A percentile compares a stretch with the other conserved stretches of the same genome.
phyloP scores from a whole-genome alignment of 2,797 vertebrate genomes.

The Hippopotamyrus pictus region DNA sequence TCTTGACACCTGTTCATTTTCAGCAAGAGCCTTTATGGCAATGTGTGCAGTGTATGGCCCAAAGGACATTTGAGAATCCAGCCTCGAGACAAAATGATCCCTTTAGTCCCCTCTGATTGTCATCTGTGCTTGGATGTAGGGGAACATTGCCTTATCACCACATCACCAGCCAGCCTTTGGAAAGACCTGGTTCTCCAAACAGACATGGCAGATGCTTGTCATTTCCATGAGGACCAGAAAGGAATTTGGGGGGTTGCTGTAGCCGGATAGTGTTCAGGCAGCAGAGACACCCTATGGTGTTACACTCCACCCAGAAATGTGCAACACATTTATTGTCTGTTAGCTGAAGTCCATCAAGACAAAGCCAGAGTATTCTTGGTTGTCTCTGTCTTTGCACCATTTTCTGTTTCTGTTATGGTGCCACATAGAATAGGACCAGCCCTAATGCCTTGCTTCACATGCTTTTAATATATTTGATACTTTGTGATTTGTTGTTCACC shows the following conservation, averaged over 20 bases:
- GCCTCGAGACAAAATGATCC: neutral
- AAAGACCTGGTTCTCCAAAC: neutral
- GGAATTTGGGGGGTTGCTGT: neutral
- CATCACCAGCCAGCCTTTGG: neutral
- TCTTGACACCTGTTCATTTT: neutral
- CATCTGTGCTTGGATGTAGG: neutral
- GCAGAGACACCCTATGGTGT: neutral
- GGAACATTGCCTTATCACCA: neutral
- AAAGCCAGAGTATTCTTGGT: neutral
- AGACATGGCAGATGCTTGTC: neutral
- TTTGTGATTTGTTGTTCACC: neutral
- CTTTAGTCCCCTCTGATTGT: neutral
- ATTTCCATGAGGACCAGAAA: neutral
- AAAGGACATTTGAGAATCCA: neutral
- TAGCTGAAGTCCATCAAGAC: neutral
- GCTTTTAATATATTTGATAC: neutral
- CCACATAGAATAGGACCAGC: neutral
- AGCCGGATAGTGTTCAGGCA: neutral
- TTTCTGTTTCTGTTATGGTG: neutral
- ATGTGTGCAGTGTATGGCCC: neutral
- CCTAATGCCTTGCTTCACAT: neutral
- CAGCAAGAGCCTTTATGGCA: neutral
- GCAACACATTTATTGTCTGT: neutral
- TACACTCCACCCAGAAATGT: neutral
- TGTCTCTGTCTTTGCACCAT: neutral